Percentiles rank a stretch among this genome's conserved stretches.
Evolutionary conservation across 2,797 vertebrate species (phyloP).

Genomic region (Anolis apletophallus): DNA sequence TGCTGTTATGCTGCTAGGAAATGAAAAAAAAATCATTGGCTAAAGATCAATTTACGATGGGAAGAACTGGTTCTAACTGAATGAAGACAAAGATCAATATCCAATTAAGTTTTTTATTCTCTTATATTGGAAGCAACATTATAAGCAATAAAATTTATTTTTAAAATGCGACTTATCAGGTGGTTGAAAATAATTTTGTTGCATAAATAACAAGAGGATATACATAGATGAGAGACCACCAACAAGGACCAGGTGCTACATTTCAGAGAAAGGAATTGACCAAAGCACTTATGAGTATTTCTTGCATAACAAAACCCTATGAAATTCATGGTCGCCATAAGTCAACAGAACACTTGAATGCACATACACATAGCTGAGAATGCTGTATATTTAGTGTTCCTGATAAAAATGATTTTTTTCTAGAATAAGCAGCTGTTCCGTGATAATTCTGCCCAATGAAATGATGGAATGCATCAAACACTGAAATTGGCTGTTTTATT

Average conservation of each 20-base stretch:
- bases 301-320: no score
- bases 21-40: conserved; percentile 47
- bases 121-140: conserved; percentile 37
- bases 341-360: no score
- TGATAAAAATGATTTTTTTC: background rate
- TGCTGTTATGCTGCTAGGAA: conserved; percentile 13
- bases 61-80: conserved; percentile 23
- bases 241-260: background rate
- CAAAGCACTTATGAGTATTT: no score
- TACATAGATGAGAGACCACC: no score
- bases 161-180: background rate
- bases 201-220: background rate
- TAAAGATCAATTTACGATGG: conserved; percentile 26
- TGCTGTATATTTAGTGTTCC: background rate
- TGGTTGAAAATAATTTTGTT: conserved; percentile 34
- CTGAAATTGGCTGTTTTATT: no score
- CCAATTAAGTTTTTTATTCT: background rate
- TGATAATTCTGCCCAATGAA: conserved; percentile 7
- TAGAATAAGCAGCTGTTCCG: background rate
- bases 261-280: no score
- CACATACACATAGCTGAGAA: background rate
- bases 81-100: conserved; percentile 20
- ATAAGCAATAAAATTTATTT: conserved; percentile 10
- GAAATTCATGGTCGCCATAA: no score
- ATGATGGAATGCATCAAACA: conserved; percentile 42